Evolutionary conservation across 1,140 invertebrate species (phyloP), one percentile per base, ranked within the genome.

Genomic region (Drosophila persimilis): DNA sequence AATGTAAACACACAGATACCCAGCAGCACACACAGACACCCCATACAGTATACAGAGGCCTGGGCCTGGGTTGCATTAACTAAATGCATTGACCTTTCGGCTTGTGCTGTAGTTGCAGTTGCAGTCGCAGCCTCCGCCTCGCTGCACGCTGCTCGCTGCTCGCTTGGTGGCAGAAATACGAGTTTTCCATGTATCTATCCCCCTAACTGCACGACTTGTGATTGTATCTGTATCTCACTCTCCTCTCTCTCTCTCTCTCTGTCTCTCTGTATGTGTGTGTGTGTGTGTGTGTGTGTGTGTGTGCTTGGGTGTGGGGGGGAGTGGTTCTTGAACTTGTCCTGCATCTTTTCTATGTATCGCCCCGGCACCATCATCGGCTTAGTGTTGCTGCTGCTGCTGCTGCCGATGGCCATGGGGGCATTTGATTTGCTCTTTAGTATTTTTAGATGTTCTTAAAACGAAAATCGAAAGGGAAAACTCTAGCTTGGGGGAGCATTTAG

Each of bases 121-220:
- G 0, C 31, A 35, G 31, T 35, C 65, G 22, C 41, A 66, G 63
- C 47, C 29, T 4, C 54, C 66, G 63, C 31, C 58, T 41, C 44
- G 31, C 31, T 29, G 29, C 29, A 7, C 26, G 31, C 17, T 31
- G 45, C 73, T 76, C 59, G 61, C 69, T 62, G 59, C 63, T 79
- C 72, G 24, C 80, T 83, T 75, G 66, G 66, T 76, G 75, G 83
- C 83, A 79, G 84, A 83, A 88, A 88, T 83, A 88, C 83, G 67
- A 88, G 83, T 88, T 88, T 88, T 88, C 78, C 75, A 52, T 77
- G 83, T 88, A 83, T 88, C 78, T 88, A 88, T 88, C 78, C 73
- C 65, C 51, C 71, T 84, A 76, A 76, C 66, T 79, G 65, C 71
- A 69, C 71, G n/a, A n/a, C n/a, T n/a, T n/a, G n/a, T n/a, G n/a